Evolutionary conservation across 2,113 vertebrate species (phyloP).

Genomic region (Ranitomeya imitator): DNA sequence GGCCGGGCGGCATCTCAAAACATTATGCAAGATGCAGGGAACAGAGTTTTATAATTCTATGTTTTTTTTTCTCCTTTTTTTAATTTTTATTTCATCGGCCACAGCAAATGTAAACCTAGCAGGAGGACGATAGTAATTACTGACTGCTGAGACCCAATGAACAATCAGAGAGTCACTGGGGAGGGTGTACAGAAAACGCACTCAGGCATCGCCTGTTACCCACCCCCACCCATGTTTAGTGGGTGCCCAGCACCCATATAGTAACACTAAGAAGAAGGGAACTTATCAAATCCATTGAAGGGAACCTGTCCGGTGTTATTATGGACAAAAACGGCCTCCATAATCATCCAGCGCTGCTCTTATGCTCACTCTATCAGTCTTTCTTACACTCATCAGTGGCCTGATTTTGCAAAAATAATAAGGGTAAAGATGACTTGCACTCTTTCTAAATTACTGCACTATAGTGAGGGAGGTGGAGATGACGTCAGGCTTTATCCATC

Average conservation of each 20-base stretch:
- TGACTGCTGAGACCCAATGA: neutral
- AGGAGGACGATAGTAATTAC: neutral
- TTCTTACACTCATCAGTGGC: no score
- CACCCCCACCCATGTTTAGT: neutral
- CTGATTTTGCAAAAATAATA: no score
- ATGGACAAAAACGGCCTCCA: no score
- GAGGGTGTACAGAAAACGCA: neutral
- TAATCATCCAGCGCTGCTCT: no score
- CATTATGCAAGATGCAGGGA: conserved; percentile 17
- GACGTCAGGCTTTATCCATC: no score
- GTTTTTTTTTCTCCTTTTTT: neutral
- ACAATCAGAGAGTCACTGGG: neutral
- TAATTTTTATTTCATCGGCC: neutral
- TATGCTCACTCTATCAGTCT: no score
- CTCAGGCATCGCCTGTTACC: neutral
- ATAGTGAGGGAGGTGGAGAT: no score
- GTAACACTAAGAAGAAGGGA: neutral
- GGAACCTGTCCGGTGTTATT: no score
- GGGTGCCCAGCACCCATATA: conserved; percentile 4
- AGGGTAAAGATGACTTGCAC: no score
- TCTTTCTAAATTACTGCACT: no score
- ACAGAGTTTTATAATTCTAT: neutral
- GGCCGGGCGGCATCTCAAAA: conserved; percentile 28
- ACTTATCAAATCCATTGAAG: neutral
- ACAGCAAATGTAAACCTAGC: conserved; percentile 21